A percentile compares a stretch with the other conserved stretches of the same genome.
Conservation (phyloP, 2,888 invertebrate genomes). For the Cheilosia soror region DNA sequence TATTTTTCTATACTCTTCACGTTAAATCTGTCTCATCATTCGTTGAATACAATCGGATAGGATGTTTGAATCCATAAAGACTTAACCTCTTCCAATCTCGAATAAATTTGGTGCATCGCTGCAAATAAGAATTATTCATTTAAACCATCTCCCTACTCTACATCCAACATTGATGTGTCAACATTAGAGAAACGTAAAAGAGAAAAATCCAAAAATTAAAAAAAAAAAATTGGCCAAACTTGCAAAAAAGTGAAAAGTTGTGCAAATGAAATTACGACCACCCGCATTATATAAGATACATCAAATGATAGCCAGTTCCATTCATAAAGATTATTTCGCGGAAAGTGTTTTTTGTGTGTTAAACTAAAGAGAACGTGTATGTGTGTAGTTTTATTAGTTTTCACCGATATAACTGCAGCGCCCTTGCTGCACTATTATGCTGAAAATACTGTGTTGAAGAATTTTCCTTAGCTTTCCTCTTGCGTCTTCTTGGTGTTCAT, state of each 20-base stretch:
- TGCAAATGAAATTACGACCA: slow-evolving; percentile 71
- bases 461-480: slow-evolving; percentile 37
- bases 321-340: slow-evolving; percentile 66
- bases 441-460: slow-evolving; percentile 32
- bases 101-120: slow-evolving; percentile 14
- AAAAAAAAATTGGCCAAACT: slow-evolving; percentile 55
- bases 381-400: slow-evolving; percentile 23
- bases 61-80: slow-evolving; percentile 32
- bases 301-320: slow-evolving; percentile 55
- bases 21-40: slow-evolving; percentile 3
- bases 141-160: slow-evolving; percentile 16
- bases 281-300: slow-evolving; percentile 69
- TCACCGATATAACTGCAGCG: slow-evolving; percentile 40
- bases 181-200: slow-evolving; percentile 53
- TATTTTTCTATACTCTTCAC: slow-evolving; percentile 37
- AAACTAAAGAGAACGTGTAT: slow-evolving; percentile 45
- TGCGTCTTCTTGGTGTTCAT: slow-evolving; percentile 4
- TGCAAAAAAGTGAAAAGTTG: slow-evolving; percentile 72
- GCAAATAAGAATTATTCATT: slow-evolving; percentile 27
- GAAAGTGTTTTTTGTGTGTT: slow-evolving; percentile 48
- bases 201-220: slow-evolving; percentile 31
- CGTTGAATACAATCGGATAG: slow-evolving; percentile 16
- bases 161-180: slow-evolving; percentile 19
- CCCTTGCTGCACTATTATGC: slow-evolving; percentile 44
- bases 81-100: slow-evolving; percentile 56